These are phyloP conservation scores for Fabriciana adippe DNA, from an alignment of 2,888 invertebrate species.

Conservation along the genomic window DNA sequence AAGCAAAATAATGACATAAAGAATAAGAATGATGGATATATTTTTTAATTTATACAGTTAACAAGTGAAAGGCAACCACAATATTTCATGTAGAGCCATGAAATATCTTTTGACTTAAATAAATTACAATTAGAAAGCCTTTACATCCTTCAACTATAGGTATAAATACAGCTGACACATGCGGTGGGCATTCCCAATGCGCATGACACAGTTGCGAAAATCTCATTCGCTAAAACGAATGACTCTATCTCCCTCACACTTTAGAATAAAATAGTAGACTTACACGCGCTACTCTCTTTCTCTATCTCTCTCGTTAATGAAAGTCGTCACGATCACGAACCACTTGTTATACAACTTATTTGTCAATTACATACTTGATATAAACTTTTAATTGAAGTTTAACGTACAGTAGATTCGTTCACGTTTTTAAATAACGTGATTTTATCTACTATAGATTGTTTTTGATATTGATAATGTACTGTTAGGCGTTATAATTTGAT, in stretches of 20 bases:
- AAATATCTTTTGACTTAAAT: not conserved
- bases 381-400: constrained; percentile 16
- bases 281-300: not conserved
- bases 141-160: constrained; percentile 26
- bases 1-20: too few relatives aligned
- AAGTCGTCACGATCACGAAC: constrained; percentile 9
- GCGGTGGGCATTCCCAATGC: constrained; percentile 61
- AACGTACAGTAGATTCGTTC: constrained; percentile 1
- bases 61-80: not conserved
- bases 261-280: too few relatives aligned
- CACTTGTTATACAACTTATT: constrained; percentile 20
- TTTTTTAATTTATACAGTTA: too few relatives aligned
- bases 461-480: constrained; percentile 1
- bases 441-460: not conserved
- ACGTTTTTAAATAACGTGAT: constrained; percentile 13
- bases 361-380: constrained; percentile 4
- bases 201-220: constrained; percentile 54
- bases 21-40: too few relatives aligned
- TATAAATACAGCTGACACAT: constrained; percentile 32
- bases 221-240: not conserved
- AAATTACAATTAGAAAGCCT: not conserved
- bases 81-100: not conserved
- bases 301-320: not conserved
- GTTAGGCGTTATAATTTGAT: constrained; percentile 4
- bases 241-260: constrained; percentile 4